These are phyloP conservation scores for Geophilus truncorum DNA, from an alignment of 2,888 invertebrate species.

Conservation along the genomic window DNA sequence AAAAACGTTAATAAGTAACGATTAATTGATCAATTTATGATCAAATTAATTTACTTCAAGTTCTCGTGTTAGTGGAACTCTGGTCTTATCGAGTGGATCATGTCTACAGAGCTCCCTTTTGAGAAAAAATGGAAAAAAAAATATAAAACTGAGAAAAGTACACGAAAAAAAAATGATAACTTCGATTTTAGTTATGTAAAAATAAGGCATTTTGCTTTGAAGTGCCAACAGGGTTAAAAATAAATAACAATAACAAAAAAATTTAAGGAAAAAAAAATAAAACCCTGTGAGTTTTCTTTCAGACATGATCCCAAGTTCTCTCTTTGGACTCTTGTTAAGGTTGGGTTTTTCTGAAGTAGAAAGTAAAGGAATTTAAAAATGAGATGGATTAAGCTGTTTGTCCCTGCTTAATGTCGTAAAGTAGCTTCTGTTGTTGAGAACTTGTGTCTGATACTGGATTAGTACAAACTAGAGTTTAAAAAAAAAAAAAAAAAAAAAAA, in stretches of 20 bases:
- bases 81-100: background rate
- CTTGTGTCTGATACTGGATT: conserved; percentile 13
- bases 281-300: conserved; percentile 7
- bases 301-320: conserved; percentile 31
- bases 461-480: background rate
- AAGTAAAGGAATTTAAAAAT: background rate
- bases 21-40: background rate
- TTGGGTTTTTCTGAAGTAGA: background rate
- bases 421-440: conserved; percentile 17
- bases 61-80: background rate
- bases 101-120: background rate
- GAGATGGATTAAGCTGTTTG: background rate
- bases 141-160: no score
- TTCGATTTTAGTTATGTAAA: background rate
- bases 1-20: background rate
- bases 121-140: background rate
- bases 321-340: conserved; percentile 12
- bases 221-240: background rate
- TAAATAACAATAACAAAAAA: background rate
- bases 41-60: background rate
- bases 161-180: no score
- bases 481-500: background rate
- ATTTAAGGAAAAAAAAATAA: background rate
- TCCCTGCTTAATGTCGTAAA: background rate
- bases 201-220: conserved; percentile 4